These are phyloP conservation scores for Nothoprocta perdicaria DNA, from an alignment of 2,113 vertebrate species.

Conservation along the genomic window DNA sequence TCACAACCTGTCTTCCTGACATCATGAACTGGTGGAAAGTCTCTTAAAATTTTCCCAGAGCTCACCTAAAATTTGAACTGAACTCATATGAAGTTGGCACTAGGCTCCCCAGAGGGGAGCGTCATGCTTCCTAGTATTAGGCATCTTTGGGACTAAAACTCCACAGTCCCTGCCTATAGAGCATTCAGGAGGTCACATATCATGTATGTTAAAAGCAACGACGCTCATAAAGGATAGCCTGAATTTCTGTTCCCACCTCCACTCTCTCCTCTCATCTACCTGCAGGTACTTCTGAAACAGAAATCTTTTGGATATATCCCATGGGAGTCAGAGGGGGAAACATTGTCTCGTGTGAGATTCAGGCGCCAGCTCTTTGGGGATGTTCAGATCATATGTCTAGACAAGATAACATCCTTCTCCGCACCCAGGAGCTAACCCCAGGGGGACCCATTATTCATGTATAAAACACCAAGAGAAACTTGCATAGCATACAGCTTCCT, in stretches of 20 bases:
- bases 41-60: background rate
- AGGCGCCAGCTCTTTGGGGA: constrained; percentile 64
- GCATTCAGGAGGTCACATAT: background rate
- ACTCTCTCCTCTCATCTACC: constrained; percentile 34
- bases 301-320: constrained; percentile 60
- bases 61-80: background rate
- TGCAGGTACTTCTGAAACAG: constrained; percentile 57
- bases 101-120: background rate
- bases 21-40: background rate
- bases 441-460: constrained; percentile 62
- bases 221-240: background rate
- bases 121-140: background rate
- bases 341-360: constrained; percentile 29
- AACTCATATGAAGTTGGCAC: background rate
- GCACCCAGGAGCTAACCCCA: constrained; percentile 59
- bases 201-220: background rate
- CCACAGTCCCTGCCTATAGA: background rate
- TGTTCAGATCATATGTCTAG: constrained; percentile 64
- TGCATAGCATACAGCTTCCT: constrained; percentile 6
- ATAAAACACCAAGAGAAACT: constrained; percentile 55
- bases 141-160: background rate
- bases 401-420: constrained; percentile 69
- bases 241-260: constrained; percentile 17
- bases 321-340: constrained; percentile 46
- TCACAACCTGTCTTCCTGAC: background rate